phyloP scores from a whole-genome alignment of 1,140 invertebrate genomes.

The Drosophila miranda region DNA sequence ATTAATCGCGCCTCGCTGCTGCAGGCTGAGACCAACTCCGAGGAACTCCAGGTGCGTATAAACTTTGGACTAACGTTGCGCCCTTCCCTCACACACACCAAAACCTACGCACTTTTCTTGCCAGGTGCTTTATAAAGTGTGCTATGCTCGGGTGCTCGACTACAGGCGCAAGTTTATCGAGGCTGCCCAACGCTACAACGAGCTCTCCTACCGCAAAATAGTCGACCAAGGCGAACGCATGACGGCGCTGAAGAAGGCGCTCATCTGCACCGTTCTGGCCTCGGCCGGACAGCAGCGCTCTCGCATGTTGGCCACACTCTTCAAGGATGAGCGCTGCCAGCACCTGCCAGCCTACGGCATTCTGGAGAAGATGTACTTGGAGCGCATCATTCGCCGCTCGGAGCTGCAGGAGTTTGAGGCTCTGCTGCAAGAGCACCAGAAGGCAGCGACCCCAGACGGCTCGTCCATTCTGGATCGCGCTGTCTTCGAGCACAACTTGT shows the following conservation, averaged over 20 bases:
- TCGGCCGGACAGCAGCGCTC: constrained; percentile 98
- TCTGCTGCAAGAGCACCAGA: constrained; percentile 96
- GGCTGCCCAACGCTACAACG: constrained; percentile 98
- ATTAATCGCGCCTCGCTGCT: constrained; percentile 98
- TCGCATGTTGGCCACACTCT: constrained; percentile 97
- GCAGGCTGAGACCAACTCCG: constrained; percentile 95
- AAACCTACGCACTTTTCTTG: no score
- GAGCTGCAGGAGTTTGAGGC: constrained; percentile 97
- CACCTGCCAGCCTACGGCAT: constrained; percentile 96
- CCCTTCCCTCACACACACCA: not conserved
- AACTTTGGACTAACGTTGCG: no score
- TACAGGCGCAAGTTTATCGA: constrained; percentile 98
- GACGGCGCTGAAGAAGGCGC: constrained; percentile 96
- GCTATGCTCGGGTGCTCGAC: constrained; percentile 97
- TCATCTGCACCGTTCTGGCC: constrained; percentile 98
- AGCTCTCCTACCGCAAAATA: constrained; percentile 96
- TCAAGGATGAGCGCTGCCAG: constrained; percentile 99
- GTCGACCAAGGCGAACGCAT: constrained; percentile 97
- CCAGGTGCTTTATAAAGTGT: constrained; percentile 95
- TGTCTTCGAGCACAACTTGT: constrained; percentile 98
- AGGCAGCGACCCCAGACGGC: constrained; percentile 91
- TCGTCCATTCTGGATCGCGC: constrained; percentile 98
- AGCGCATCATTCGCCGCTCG: constrained; percentile 95
- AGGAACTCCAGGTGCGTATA: constrained; percentile 91
- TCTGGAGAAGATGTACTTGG: constrained; percentile 99